A percentile compares a stretch with the other conserved stretches of the same genome.
phyloP scores from a whole-genome alignment of 2,113 vertebrate genomes.

The Edolisoma coerulescens region DNA sequence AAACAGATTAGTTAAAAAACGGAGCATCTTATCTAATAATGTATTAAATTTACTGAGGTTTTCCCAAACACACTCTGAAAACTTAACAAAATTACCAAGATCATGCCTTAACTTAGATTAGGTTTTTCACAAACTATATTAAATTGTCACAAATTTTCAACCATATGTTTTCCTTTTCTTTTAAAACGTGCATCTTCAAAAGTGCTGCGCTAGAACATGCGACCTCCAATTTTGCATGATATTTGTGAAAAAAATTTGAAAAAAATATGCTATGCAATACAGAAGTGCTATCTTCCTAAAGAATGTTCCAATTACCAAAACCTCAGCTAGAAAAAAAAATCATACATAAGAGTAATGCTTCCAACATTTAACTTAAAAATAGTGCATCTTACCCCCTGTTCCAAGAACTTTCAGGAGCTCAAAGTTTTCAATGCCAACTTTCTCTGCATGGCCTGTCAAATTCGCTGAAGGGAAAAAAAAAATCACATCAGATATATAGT shows the following conservation, averaged over 20 bases:
- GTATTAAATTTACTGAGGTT: rapidly evolving
- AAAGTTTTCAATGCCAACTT: constrained; percentile 97
- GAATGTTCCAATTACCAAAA: background rate
- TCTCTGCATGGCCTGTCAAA: constrained; percentile 93
- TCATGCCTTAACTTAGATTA: background rate
- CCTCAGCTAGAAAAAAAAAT: background rate
- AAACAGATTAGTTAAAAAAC: background rate
- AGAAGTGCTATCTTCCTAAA: background rate
- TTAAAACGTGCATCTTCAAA: background rate
- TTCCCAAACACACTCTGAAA: background rate
- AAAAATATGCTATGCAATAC: background rate
- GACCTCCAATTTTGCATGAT: background rate
- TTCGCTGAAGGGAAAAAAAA: constrained; percentile 78
- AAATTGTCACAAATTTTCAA: background rate
- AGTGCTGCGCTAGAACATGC: background rate
- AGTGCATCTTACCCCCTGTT: constrained; percentile 87
- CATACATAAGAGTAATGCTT: background rate
- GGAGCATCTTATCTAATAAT: background rate
- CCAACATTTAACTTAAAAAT: background rate
- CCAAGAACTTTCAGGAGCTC: constrained; percentile 95
- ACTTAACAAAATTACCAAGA: background rate
- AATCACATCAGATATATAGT: background rate
- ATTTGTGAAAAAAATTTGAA: background rate
- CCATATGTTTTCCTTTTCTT: background rate
- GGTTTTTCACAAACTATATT: background rate